Percentiles rank a stretch among this genome's conserved stretches.
Evolutionary conservation across 2,797 vertebrate genomes (phyloP).

Genomic region (Hylomyscus alleni): DNA sequence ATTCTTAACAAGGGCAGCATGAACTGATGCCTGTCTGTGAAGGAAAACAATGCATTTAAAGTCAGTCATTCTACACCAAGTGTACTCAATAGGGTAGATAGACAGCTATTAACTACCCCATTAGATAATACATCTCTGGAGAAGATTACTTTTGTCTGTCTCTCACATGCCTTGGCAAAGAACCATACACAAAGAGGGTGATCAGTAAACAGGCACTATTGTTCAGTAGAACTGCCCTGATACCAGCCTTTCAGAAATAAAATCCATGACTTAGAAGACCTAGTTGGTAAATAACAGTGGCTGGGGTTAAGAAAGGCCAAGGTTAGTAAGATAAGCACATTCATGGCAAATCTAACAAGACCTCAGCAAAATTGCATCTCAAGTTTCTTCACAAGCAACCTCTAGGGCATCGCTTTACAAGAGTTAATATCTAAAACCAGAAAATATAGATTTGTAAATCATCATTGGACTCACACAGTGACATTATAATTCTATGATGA

Average conservation of each 20-base stretch:
- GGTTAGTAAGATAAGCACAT: neutral
- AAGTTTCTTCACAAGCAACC: neutral
- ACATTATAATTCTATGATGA: neutral
- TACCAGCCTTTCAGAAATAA: neutral
- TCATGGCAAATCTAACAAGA: neutral
- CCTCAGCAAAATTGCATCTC: neutral
- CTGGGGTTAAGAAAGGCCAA: neutral
- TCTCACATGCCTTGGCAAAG: neutral
- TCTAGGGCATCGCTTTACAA: neutral
- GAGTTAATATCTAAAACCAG: neutral
- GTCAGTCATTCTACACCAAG: neutral
- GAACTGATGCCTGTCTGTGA: neutral
- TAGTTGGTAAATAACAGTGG: neutral
- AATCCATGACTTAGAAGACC: neutral
- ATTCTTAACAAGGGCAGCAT: neutral
- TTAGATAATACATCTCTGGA: neutral
- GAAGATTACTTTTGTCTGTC: neutral
- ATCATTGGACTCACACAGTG: constrained; percentile 2
- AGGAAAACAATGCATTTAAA: neutral
- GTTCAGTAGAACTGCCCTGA: neutral
- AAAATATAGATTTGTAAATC: neutral
- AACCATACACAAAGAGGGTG: neutral
- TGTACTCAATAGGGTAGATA: neutral
- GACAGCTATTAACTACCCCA: neutral
- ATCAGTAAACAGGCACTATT: neutral